Percentiles rank a stretch among this genome's conserved stretches.
Evolutionary conservation across 1,140 invertebrate species (phyloP).

Genomic region (Hetaerina americana): DNA sequence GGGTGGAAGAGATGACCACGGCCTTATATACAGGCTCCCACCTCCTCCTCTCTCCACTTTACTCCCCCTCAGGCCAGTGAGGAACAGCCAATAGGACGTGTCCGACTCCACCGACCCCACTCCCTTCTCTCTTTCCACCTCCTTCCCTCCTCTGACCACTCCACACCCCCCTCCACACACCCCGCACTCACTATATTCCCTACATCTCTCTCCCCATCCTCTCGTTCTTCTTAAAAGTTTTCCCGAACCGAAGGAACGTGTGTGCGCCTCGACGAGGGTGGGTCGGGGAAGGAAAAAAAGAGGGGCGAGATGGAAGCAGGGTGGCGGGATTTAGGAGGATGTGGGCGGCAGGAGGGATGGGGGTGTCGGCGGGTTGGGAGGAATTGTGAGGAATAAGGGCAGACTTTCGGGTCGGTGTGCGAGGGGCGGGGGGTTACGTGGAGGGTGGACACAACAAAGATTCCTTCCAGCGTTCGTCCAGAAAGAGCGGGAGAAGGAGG

Average conservation of each 20-base stretch:
- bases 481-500: too few species aligned
- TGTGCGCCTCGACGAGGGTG: neutral
- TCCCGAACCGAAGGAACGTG: neutral
- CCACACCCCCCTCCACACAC: neutral
- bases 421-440: too few species aligned
- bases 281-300: neutral
- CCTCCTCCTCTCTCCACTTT: too few species aligned
- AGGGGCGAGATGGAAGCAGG: neutral
- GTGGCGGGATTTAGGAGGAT: neutral
- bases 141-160: too few species aligned
- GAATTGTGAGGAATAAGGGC: neutral
- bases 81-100: neutral
- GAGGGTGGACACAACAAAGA: too few species aligned
- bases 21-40: neutral
- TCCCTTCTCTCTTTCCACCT: neutral
- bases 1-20: neutral
- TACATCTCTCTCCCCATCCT: neutral
- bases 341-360: neutral
- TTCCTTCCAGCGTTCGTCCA: too few species aligned
- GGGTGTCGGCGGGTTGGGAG: too few species aligned
- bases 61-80: neutral
- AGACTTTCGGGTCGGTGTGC: too few species aligned
- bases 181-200: neutral
- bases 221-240: neutral
- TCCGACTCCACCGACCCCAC: neutral